Evolutionary conservation across 2,797 vertebrate genomes (phyloP).

Genomic region (Pteropus rufus): DNA sequence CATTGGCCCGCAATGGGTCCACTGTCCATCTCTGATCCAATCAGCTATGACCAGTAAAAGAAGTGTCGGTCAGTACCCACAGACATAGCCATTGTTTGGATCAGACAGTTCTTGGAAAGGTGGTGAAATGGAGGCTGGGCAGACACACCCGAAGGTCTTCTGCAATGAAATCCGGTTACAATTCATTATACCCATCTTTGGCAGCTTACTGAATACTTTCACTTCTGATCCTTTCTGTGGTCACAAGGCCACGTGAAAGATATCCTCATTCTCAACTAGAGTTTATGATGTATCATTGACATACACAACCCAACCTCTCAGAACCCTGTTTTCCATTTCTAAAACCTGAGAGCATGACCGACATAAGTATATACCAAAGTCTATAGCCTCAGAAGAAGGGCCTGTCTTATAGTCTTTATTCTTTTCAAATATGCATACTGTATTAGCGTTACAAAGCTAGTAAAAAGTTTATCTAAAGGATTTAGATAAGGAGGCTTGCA

Average conservation of each 20-base stretch:
- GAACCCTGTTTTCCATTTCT: background rate
- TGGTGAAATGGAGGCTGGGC: background rate
- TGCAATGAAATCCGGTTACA: background rate
- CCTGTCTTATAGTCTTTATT: background rate
- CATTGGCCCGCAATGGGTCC: background rate
- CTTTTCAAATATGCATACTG: background rate
- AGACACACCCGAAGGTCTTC: background rate
- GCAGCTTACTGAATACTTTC: background rate
- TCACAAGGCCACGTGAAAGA: background rate
- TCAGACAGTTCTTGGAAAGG: background rate
- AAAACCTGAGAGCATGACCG: background rate
- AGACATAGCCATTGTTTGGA: background rate
- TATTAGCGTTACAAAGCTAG: background rate
- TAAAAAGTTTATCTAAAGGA: background rate
- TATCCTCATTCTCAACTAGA: background rate
- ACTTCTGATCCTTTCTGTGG: background rate
- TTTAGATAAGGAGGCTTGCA: constrained; percentile 1
- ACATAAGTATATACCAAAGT: background rate
- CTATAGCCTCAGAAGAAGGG: background rate
- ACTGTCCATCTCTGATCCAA: background rate
- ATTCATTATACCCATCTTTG: background rate
- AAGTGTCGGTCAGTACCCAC: background rate
- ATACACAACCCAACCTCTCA: background rate
- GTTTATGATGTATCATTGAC: background rate
- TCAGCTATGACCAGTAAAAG: background rate